phyloP scores from a whole-genome alignment of 2,113 vertebrate species.

The Nestor notabilis region DNA sequence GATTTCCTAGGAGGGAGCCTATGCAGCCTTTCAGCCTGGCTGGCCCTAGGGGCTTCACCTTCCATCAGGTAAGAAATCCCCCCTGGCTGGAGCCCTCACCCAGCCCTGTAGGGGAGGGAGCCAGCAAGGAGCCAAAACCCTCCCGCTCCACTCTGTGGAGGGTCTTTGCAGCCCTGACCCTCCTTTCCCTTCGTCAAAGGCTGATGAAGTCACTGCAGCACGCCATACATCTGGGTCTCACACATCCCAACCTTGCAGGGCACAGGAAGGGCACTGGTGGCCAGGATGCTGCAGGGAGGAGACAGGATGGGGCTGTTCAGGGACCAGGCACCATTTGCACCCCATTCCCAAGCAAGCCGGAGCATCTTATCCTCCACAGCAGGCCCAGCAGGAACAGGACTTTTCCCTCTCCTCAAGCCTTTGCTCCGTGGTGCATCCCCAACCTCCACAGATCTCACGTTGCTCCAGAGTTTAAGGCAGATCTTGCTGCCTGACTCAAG shows the following conservation, averaged over 20 bases:
- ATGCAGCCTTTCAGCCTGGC: neutral
- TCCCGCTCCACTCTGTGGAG: neutral
- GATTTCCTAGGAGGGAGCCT: neutral
- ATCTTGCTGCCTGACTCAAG: conserved; percentile 10
- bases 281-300: neutral
- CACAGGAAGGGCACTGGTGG: neutral
- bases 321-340: neutral
- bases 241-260: rapidly evolving
- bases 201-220: neutral
- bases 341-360: neutral
- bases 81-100: neutral
- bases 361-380: neutral
- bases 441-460: neutral
- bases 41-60: neutral
- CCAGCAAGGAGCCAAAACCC: neutral
- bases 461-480: neutral
- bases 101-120: neutral
- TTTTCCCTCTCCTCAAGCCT: neutral
- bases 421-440: neutral
- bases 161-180: neutral
- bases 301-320: neutral
- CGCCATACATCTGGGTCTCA: neutral
- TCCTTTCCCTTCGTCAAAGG: neutral
- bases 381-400: neutral
- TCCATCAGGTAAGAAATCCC: neutral